A percentile compares a stretch with the other conserved stretches of the same genome.
These are phyloP conservation scores for Chiloscyllium punctatum DNA, from an alignment of 2,797 vertebrate genomes.

Conservation along the genomic window DNA sequence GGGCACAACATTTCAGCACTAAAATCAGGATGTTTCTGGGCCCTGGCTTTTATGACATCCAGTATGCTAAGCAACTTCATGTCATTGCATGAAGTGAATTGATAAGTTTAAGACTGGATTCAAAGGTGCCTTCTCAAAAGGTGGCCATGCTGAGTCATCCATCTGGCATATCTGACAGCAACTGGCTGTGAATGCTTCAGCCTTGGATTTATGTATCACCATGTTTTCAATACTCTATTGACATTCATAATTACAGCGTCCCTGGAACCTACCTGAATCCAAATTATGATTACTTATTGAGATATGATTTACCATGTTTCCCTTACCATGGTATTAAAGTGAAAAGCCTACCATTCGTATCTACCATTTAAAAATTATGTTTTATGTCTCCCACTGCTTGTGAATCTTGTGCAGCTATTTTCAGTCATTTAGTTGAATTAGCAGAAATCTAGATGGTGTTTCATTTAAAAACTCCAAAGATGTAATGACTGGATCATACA, in stretches of 20 bases:
- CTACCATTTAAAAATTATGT: not conserved
- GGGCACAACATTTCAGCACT: not conserved
- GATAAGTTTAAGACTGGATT: not conserved
- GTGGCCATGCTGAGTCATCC: not conserved
- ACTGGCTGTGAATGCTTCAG: not conserved
- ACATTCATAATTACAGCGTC: not conserved
- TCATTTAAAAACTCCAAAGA: not conserved
- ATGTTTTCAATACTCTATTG: not conserved
- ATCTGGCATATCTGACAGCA: not conserved
- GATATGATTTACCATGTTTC: not conserved
- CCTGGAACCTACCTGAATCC: not conserved
- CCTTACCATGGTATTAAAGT: not conserved
- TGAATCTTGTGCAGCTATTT: not conserved
- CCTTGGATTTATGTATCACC: not conserved
- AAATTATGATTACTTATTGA: not conserved
- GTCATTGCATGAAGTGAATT: not conserved
- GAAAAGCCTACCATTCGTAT: not conserved
- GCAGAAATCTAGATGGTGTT: not conserved
- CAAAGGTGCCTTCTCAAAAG: not conserved
- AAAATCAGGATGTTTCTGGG: not conserved
- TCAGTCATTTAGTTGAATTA: not conserved
- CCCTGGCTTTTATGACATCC: not conserved
- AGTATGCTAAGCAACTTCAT: not conserved
- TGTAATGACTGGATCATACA: not conserved
- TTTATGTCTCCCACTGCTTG: not conserved